Conservation (phyloP, 1,140 invertebrate genomes). For the Tetramorium parvispinum region DNA sequence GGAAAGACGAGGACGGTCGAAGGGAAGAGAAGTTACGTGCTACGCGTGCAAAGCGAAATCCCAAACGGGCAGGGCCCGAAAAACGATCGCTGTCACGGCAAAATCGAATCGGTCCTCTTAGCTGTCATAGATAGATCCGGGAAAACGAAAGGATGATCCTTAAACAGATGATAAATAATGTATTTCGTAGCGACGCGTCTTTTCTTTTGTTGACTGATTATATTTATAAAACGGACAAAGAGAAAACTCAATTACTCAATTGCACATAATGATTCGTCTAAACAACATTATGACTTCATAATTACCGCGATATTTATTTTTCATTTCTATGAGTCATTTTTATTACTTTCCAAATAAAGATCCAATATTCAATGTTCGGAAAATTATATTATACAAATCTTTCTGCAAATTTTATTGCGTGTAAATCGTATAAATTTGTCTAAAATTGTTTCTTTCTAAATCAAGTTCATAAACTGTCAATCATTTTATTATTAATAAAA, state of each 20-base stretch:
- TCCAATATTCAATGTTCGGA: neutral
- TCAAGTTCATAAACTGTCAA: neutral
- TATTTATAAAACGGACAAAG: neutral
- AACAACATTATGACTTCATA: neutral
- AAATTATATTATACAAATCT: neutral
- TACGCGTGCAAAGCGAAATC: constrained; percentile 69
- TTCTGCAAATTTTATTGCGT: neutral
- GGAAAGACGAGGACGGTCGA: constrained; percentile 10
- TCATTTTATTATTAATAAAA: constrained; percentile 3
- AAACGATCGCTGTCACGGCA: constrained; percentile 69
- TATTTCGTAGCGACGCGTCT: constrained; percentile 7
- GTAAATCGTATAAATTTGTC: neutral
- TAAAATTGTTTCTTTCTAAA: neutral
- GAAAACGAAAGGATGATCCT: constrained; percentile 41
- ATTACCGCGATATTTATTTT: neutral
- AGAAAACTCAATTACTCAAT: constrained; percentile 27
- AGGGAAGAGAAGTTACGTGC: constrained; percentile 71
- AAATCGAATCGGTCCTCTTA: constrained; percentile 68
- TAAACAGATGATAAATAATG: constrained; percentile 46
- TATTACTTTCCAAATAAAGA: neutral
- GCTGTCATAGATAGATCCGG: constrained; percentile 31
- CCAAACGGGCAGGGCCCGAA: constrained; percentile 61
- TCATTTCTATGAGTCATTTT: neutral
- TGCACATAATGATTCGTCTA: neutral
- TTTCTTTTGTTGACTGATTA: constrained; percentile 36